Conservation (phyloP, 2,888 invertebrate genomes). For the Myopa testacea region DNA sequence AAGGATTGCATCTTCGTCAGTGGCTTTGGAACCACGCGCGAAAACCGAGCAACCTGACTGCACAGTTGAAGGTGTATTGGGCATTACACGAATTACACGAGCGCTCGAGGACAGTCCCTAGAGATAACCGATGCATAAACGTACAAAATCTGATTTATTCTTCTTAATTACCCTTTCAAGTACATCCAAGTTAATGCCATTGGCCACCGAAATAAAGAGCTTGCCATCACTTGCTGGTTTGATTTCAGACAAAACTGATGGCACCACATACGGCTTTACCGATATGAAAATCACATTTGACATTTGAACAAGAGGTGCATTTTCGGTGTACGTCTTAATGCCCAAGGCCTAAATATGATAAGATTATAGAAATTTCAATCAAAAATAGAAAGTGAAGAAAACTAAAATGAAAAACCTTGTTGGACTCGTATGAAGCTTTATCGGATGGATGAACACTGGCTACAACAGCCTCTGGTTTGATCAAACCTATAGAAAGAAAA, state of each 20-base stretch:
- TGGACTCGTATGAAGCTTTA: conserved; percentile 77
- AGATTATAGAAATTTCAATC: not conserved
- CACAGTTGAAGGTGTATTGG: conserved; percentile 90
- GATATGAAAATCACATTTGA: conserved; percentile 90
- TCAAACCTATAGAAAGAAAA: conserved; percentile 74
- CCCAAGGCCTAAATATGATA: conserved; percentile 75
- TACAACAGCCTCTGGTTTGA: conserved; percentile 84
- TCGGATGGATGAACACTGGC: conserved; percentile 90
- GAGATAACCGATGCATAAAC: conserved; percentile 4
- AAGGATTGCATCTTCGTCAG: conserved; percentile 71
- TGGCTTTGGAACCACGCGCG: conserved; percentile 74
- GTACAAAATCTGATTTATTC: not conserved
- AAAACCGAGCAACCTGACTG: conserved; percentile 87
- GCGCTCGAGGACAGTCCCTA: conserved; percentile 77
- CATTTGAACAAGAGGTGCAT: conserved; percentile 81
- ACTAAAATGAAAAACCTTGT: conserved; percentile 73
- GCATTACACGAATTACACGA: conserved; percentile 92
- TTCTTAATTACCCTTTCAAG: conserved; percentile 77
- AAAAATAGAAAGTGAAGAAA: not conserved
- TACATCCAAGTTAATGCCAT: conserved; percentile 84
- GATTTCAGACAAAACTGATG: conserved; percentile 81
- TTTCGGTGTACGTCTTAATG: conserved; percentile 80
- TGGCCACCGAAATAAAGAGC: conserved; percentile 91
- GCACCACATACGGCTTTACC: conserved; percentile 90
- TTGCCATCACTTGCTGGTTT: conserved; percentile 75